phyloP scores from a whole-genome alignment of 2,888 invertebrate genomes.

The Allygus modestus region DNA sequence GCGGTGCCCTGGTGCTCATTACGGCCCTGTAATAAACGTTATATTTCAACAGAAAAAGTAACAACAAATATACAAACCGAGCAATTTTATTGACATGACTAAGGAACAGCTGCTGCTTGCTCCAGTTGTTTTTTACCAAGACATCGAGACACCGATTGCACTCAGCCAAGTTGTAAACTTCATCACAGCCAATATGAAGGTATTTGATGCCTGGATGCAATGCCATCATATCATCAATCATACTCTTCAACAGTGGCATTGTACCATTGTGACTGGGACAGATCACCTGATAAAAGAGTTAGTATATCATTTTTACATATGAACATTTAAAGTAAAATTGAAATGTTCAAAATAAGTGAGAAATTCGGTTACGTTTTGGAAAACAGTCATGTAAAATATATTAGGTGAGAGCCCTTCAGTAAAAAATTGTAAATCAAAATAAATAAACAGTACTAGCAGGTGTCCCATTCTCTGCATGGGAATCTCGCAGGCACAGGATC shows the following conservation, averaged over 20 bases:
- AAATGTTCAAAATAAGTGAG: too few species aligned
- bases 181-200: conserved; percentile 90
- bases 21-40: too few species aligned
- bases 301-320: too few species aligned
- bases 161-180: conserved; percentile 85
- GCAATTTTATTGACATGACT: conserved; percentile 80
- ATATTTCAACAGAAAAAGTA: too few species aligned
- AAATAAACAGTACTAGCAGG: too few species aligned
- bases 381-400: too few species aligned
- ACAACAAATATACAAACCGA: conserved; percentile 69
- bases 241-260: conserved; percentile 78
- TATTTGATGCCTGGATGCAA: conserved; percentile 78
- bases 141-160: conserved; percentile 79
- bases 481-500: too few species aligned
- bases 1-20: too few species aligned
- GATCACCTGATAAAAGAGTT: conserved; percentile 76
- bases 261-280: conserved; percentile 83
- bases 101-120: conserved; percentile 79
- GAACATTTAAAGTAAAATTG: conserved; percentile 15
- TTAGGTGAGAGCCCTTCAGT: too few species aligned
- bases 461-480: too few species aligned
- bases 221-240: conserved; percentile 83
- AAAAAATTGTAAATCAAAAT: too few species aligned
- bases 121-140: conserved; percentile 73
- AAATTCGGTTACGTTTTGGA: too few species aligned